Evolutionary conservation across 2,113 vertebrate species (phyloP).

Genomic region (Mugil cephalus): DNA sequence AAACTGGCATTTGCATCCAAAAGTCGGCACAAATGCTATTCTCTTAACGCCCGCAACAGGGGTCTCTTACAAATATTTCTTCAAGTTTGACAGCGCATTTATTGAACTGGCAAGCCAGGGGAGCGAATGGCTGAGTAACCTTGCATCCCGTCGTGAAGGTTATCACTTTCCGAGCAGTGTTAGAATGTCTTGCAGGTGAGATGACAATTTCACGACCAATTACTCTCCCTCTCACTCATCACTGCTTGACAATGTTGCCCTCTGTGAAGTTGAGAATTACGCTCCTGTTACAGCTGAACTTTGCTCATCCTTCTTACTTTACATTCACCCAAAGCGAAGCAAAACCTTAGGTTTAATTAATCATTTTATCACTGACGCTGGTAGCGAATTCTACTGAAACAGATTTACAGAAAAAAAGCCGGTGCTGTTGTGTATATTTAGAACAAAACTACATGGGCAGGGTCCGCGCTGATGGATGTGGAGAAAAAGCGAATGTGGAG

Average conservation of each 20-base stretch:
- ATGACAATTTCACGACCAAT: conserved; percentile 66
- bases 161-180: conserved; percentile 46
- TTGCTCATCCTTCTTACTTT: conserved; percentile 24
- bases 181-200: conserved; percentile 47
- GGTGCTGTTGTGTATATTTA: conserved; percentile 18
- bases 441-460: conserved; percentile 25
- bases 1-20: conserved; percentile 58
- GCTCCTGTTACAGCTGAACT: conserved; percentile 23
- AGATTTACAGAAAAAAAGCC: background rate
- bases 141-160: conserved; percentile 59
- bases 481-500: conserved; percentile 37
- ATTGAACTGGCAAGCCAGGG: conserved; percentile 19
- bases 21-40: conserved; percentile 41
- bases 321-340: background rate
- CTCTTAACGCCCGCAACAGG: conserved; percentile 44
- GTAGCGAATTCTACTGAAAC: conserved; percentile 10
- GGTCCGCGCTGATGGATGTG: conserved; percentile 46
- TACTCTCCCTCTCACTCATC: conserved; percentile 37
- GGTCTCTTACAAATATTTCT: conserved; percentile 48
- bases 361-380: conserved; percentile 15
- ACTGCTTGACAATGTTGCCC: conserved; percentile 26
- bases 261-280: conserved; percentile 26
- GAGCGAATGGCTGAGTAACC: conserved; percentile 43
- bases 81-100: conserved; percentile 46
- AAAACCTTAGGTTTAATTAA: conserved; percentile 1